Base-by-base conservation (phyloP, 2,888 invertebrate species). In the Chrysotoxum bicinctum region DNA sequence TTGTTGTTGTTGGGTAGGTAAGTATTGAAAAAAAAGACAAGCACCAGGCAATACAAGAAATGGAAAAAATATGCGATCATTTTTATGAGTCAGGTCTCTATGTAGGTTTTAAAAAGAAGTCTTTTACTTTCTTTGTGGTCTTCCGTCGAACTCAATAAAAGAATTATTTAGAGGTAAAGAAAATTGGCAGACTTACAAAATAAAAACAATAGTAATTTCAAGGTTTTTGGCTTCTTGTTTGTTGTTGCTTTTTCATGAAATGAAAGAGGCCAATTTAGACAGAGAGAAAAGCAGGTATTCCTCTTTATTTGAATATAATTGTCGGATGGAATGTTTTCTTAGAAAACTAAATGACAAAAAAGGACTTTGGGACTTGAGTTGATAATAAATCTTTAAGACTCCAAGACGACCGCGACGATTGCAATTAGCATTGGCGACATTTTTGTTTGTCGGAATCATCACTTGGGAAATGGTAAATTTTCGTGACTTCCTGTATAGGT, bases 101-200 rank as follows among this genome's bases (percentile, higher is more conserved):
- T 3, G 9, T 3, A 32, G 7, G 0, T 0, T 9, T n/a, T n/a
- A 58, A 14, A 14, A 58, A 58, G 19, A 58, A 3, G 21, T 77
- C 56, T 69, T 78, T 84, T 84, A 84, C 83, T 84, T 84, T 84
- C 83, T 84, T 84, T 60, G 74, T 74, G 58, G 56, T 43, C 52
- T 32, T 56, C 16, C 16, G 32, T 48, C 43, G 60, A 74, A 45
- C 35, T 43, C 62, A 74, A 52, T 52, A 64, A 83, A 77, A 54
- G n/a, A 32, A 82, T 32, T 30, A 32, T 54, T 8, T 3, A 26
- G 26, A 56, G 19, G 23, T 58, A 60, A 14, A 30, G 14, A 40
- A 60, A 64, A 45, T 64, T 45, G 14, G 64, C 64, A 45, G 64
- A 26, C 30, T 45, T 45, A 52, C 35, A 30, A 32, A 21, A 45